phyloP scores from a whole-genome alignment of 2,888 invertebrate species.

The Mythimna vitellina region DNA sequence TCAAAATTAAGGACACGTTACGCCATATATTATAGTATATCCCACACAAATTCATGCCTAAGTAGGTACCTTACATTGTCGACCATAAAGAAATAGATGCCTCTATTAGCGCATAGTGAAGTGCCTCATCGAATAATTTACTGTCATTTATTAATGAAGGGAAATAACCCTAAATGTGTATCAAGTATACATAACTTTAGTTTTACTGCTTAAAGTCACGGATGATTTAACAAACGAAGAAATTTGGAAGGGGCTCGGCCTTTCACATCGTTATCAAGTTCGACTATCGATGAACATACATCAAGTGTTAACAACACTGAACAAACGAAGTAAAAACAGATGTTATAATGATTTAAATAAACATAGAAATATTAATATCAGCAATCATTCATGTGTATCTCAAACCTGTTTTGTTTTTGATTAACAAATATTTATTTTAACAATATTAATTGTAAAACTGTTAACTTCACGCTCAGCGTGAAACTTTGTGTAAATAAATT shows the following conservation, averaged over 20 bases:
- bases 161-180: constrained; percentile 76
- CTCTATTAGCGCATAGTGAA: constrained; percentile 68
- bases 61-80: constrained; percentile 14
- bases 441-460: constrained; percentile 47
- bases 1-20: constrained; percentile 45
- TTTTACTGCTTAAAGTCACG: constrained; percentile 81
- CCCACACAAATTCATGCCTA: constrained; percentile 34
- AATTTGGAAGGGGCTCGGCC: constrained; percentile 60
- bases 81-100: constrained; percentile 55
- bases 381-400: constrained; percentile 35
- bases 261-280: constrained; percentile 66
- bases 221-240: constrained; percentile 81
- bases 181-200: constrained; percentile 74
- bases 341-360: constrained; percentile 47
- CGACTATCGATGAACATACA: constrained; percentile 56
- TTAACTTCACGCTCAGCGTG: constrained; percentile 59
- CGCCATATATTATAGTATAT: constrained; percentile 26
- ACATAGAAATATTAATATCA: constrained; percentile 49
- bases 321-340: constrained; percentile 44
- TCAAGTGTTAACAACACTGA: constrained; percentile 52
- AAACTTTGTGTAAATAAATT: constrained; percentile 52
- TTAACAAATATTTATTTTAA: constrained; percentile 50
- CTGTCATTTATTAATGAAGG: constrained; percentile 74
- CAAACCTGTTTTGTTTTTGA: constrained; percentile 51
- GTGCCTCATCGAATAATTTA: constrained; percentile 70